Evolutionary conservation across 2,797 vertebrate genomes (phyloP).

Genomic region (Silurus aristotelis): DNA sequence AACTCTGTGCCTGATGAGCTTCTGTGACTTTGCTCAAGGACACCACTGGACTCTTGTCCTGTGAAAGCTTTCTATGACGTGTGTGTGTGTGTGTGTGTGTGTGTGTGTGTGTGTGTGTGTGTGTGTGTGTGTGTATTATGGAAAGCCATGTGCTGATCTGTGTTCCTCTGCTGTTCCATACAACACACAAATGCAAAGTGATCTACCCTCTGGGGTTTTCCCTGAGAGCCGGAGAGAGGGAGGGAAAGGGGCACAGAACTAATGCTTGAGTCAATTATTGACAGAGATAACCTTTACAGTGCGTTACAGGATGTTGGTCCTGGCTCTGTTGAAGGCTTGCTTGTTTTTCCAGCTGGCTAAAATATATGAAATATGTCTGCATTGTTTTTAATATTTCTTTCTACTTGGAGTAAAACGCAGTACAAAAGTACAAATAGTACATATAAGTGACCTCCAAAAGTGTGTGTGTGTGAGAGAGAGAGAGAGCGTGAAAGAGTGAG

Average conservation of each 20-base stretch:
- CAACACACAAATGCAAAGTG: constrained; percentile 44
- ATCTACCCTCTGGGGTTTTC: constrained; percentile 43
- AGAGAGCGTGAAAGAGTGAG: background rate
- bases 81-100: background rate
- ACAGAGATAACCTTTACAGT: constrained; percentile 46
- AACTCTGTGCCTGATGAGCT: background rate
- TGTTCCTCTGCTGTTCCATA: constrained; percentile 25
- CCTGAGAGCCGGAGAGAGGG: background rate
- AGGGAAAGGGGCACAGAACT: constrained; percentile 37
- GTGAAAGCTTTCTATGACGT: background rate
- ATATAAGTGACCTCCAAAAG: constrained; percentile 30
- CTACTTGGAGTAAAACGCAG: background rate
- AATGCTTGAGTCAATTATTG: constrained; percentile 40
- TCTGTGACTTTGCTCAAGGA: constrained; percentile 24
- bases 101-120: background rate
- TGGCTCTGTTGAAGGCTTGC: constrained; percentile 13
- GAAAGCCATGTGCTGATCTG: constrained; percentile 25
- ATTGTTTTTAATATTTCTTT: background rate
- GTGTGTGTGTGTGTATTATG: constrained; percentile 8
- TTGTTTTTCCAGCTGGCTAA: constrained; percentile 17
- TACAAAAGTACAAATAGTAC: constrained; percentile 14
- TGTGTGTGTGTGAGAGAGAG: background rate
- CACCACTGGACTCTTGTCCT: background rate
- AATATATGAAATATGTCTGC: constrained; percentile 28
- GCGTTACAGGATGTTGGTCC: constrained; percentile 42